Evolutionary conservation across 1,140 invertebrate genomes (phyloP), one percentile per base, ranked within the genome.

Genomic region (Riptortus pedestris): DNA sequence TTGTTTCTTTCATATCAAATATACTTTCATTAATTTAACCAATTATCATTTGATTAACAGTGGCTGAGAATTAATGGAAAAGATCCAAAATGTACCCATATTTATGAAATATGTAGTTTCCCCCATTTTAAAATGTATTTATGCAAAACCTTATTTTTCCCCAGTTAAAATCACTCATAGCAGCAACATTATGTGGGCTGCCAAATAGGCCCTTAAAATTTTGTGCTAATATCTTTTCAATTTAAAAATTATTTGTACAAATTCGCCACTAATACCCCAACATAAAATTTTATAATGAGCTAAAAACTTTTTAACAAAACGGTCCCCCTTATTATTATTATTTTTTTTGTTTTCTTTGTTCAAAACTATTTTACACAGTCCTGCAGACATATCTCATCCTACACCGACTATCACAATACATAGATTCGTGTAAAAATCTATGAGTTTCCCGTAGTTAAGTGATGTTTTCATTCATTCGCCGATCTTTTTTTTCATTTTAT

Each of bases 221-320:
- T 55, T 55, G 51, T 55, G 51, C 51, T 55, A 55, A 55, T 55
- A 24, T 55, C 26, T 26, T 24, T 55, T 24, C 24, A 24, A 55
- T 55, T 55, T 55, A 24, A 55, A 55, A 55, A 55, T 38, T 55
- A 55, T 55, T 38, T 55, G 24, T 55, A 55, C 24, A 55, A 55
- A 55, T 16, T 55, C 24, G 51, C 26, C 24, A 24, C 51, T 55
- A 55, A 24, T 1, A 18, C 51, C 51, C 22, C 16, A 55, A 27
- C 24, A 55, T 24, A 55, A 55, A 55, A 55, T 55, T 55, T 55
- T 20, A 55, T 24, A 55, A 55, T 55, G 51, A 55, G 51, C 51
- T 55, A 55, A 55, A 55, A 55, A 55, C 16, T 7, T 26, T 26
- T 55, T 24, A 27, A 18, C 24, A 55, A 55, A 55, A 55, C 51